Evolutionary conservation across 2,888 invertebrate genomes (phyloP), one percentile per base, ranked within the genome.

Genomic region (Rosalia funebris): DNA sequence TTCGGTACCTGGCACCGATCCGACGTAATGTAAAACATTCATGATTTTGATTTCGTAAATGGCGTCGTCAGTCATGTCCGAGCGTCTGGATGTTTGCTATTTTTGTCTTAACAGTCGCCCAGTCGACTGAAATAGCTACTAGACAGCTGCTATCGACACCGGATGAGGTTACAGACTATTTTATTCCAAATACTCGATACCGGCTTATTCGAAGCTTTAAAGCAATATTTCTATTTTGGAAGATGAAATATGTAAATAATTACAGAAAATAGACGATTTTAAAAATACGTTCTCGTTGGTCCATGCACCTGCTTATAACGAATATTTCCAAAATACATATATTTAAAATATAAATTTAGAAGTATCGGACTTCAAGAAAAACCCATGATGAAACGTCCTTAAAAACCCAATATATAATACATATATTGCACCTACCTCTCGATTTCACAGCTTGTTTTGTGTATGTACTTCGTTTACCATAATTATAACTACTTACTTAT

Each of bases 31-130:
- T 17, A 37, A 42, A 50, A 42, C 32, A 53, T 42, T 41, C 53
- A 42, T 53, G 53, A 53, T 50, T 39, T 50, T 50, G 50, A 50
- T 53, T 53, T 53, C 53, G 53, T 53, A 53, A 53, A 53, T 34
- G 53, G 53, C 53, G 53, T 53, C 53, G 53, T 53, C 53, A 53
- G 53, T 53, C 53, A 53, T 53, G 53, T 53, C 53, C 53, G 53
- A 53, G 53, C 53, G 53, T 53, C 53, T 53, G 53, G 53, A 53
- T 53, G 41, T 31, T 42, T 53, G 41, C 53, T 53, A 53, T 53
- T 53, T 53, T 53, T 20, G 53, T 53, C 42, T 42, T 37, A 42
- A 53, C 53, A 31, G 50, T 25, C 50, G 39, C 39, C 53, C 41
- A 42, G 53, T 42, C 25, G 41, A 53, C 53, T 32, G 53, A 53